Conservation (phyloP, 2,888 invertebrate genomes). For the Stenurella melanura region DNA sequence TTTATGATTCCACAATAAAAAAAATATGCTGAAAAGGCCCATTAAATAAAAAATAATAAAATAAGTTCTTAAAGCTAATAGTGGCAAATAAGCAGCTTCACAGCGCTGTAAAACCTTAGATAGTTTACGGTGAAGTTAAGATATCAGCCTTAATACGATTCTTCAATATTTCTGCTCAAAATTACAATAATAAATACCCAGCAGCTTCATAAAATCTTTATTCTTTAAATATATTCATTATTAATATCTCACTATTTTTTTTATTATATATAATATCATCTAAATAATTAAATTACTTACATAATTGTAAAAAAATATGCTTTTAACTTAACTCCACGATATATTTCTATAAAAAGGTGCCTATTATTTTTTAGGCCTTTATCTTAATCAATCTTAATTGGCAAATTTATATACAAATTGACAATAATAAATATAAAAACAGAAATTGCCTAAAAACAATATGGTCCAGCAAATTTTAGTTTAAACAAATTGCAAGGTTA, state of each 20-base stretch:
- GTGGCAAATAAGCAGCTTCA: background rate
- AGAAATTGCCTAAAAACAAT: conserved; percentile 31
- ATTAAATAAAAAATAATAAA: background rate
- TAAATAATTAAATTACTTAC: conserved; percentile 7
- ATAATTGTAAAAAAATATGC: background rate
- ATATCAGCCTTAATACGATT: background rate
- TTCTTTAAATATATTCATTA: conserved; percentile 1
- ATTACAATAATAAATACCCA: background rate
- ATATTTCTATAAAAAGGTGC: conserved; percentile 14
- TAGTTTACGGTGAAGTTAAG: conserved; percentile 19
- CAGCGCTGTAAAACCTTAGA: conserved; percentile 37
- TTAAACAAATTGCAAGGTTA: conserved; percentile 17
- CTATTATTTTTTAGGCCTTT: conserved; percentile 2
- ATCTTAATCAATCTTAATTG: conserved; percentile 26
- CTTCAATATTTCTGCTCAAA: background rate
- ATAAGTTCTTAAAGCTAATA: background rate
- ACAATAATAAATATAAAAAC: conserved; percentile 43
- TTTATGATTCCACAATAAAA: no score
- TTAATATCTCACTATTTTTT: conserved; percentile 2
- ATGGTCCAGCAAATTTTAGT: background rate
- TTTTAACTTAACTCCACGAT: conserved; percentile 30
- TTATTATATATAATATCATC: background rate
- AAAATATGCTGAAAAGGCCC: no score
- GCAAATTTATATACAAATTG: conserved; percentile 43
- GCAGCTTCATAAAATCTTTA: background rate